Base-by-base conservation (phyloP, 2,888 invertebrate genomes). In the Antheraea yamamai region DNA sequence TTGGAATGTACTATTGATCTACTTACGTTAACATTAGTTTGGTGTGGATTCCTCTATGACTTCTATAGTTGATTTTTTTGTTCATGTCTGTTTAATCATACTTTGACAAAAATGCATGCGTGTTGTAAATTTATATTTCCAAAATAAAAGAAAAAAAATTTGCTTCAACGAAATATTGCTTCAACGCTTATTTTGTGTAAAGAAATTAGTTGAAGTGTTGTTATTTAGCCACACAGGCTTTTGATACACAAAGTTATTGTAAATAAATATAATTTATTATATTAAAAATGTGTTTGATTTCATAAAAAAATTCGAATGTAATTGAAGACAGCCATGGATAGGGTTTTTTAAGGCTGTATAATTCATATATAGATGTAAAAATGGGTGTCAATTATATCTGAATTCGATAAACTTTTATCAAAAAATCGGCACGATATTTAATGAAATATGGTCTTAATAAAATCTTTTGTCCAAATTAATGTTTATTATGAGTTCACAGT, bases 181-280 rank as follows among this genome's bases (percentile, higher is more conserved):
- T 66, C 64, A 64, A 72, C 75, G 66, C 61, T 51, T 71, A 61
- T 77, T 74, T 74, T 75, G 52, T 76, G 55, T 72, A 66, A 55
- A 78, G 73, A 75, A 80, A 80, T 79, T 81, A 73, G 77, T 82
- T 81, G 73, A 79, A 78, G 81, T 84, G 79, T 79, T 86, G 83
- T 86, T 87, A 76, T 85, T 85, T 83, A 81, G 85, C 85, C 84
- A 81, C 81, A 78, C 80, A 78, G 85, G 84, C 83, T 87, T 89
- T 89, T 90, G 86, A 87, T 85, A 88, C 83, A 84, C 83, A 83
- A 80, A 83, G 81, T 83, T 83, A 82, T 75, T 89, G 88, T 91
- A 90, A 89, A 91, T 91, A 91, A 89, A 58, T 52, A 83, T 89
- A 86, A 90, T 85, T 91, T 89, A 90, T 89, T 89, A 81, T 85